Percentiles rank a stretch among this genome's conserved stretches.
Conservation (phyloP, 92 coral and sea anemone genomes). For the Nematostella vectensis region DNA sequence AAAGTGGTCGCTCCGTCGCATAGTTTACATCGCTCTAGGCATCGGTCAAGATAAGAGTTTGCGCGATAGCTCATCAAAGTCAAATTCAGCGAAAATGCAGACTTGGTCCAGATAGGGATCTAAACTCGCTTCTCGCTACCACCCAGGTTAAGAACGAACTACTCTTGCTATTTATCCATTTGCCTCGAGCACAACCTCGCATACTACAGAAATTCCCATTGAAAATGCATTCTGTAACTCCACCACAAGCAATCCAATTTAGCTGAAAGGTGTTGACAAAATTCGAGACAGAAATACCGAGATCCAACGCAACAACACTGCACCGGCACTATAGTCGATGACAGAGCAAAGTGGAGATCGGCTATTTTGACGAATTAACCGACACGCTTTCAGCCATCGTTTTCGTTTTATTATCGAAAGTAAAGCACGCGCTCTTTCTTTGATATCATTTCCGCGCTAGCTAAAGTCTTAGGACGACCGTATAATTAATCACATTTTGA, state of each 20-base stretch:
- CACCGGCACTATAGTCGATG: conserved; percentile 12
- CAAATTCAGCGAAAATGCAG: background rate
- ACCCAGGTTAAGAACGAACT: conserved; percentile 34
- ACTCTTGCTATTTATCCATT: too few relatives aligned
- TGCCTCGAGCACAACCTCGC: too few relatives aligned
- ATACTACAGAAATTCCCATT: too few relatives aligned
- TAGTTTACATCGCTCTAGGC: conserved; percentile 2
- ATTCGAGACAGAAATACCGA: conserved; percentile 12
- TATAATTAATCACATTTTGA: conserved; percentile 29
- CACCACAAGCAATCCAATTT: conserved; percentile 12
- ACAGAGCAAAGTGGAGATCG: too few relatives aligned
- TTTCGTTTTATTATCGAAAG: background rate
- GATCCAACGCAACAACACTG: conserved; percentile 14
- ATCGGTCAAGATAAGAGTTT: background rate
- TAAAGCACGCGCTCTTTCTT: conserved; percentile 1
- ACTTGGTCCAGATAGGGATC: conserved; percentile 13
- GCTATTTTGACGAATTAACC: too few relatives aligned
- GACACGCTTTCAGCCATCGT: too few relatives aligned
- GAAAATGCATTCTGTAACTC: background rate
- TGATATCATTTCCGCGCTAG: too few relatives aligned
- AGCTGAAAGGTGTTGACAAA: conserved; percentile 29
- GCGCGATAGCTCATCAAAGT: background rate
- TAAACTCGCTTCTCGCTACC: conserved; percentile 29
- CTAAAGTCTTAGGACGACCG: too few relatives aligned
- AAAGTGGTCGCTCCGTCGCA: too few relatives aligned